Evolutionary conservation across 2,113 vertebrate species (phyloP).

Genomic region (Engraulis encrasicolus): DNA sequence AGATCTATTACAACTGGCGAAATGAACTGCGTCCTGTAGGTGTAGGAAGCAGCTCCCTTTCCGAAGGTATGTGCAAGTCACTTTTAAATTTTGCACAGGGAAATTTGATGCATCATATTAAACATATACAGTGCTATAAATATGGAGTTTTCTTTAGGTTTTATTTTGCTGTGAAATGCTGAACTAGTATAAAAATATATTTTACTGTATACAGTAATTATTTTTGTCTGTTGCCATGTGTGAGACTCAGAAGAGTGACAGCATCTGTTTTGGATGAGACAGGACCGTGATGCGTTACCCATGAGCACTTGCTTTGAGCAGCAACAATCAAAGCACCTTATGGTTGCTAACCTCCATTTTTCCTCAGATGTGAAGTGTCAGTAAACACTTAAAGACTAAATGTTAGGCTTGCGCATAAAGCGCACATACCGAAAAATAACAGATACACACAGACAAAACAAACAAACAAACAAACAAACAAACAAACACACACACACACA

Average conservation of each 20-base stretch:
- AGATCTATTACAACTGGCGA: neutral
- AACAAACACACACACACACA: no score
- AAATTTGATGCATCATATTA: neutral
- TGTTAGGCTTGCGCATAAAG: neutral
- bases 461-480: no score
- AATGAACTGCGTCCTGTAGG: neutral
- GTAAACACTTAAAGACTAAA: constrained; percentile 8
- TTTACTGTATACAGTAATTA: neutral
- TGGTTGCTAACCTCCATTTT: neutral
- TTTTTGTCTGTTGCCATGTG: neutral
- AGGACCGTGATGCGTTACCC: neutral
- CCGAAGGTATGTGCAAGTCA: neutral
- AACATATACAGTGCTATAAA: neutral
- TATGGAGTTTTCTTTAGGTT: neutral
- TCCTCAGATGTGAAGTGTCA: neutral
- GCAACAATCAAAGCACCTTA: neutral
- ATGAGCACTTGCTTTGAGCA: neutral
- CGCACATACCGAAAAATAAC: constrained; percentile 41
- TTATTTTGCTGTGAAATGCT: neutral
- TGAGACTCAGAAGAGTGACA: neutral
- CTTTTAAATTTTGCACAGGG: neutral
- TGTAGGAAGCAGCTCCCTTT: neutral
- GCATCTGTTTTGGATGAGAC: neutral
- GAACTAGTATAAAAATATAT: neutral
- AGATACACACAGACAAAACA: no score